These are phyloP conservation scores for Rhynchotus rufescens DNA, from an alignment of 2,797 vertebrate genomes.

Conservation along the genomic window DNA sequence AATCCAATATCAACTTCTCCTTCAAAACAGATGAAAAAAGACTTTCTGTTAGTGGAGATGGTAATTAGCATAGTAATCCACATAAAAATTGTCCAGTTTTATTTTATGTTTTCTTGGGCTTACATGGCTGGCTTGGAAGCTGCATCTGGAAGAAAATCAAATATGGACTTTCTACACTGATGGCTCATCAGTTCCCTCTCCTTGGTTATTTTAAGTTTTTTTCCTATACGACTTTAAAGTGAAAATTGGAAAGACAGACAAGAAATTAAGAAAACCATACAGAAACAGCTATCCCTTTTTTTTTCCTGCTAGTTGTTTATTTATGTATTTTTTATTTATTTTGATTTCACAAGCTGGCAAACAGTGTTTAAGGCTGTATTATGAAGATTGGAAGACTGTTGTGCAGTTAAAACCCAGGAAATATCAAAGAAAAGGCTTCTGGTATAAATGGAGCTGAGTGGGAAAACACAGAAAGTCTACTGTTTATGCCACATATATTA, in stretches of 20 bases:
- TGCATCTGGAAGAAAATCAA: conserved; percentile 2
- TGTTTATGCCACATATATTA: not conserved
- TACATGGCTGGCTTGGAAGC: not conserved
- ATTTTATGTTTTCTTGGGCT: not conserved
- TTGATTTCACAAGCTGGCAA: not conserved
- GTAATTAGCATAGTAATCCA: conserved; percentile 25
- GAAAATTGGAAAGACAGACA: not conserved
- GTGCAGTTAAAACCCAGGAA: not conserved
- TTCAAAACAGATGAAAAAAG: conserved; percentile 22
- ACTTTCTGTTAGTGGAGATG: not conserved
- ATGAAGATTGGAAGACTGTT: not conserved
- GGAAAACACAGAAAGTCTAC: not conserved
- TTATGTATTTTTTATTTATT: not conserved
- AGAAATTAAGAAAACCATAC: not conserved
- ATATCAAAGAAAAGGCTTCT: not conserved
- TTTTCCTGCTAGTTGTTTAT: not conserved
- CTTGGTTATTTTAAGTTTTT: not conserved
- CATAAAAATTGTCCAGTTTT: not conserved
- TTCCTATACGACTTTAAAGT: not conserved
- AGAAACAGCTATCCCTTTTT: not conserved
- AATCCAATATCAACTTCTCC: conserved; percentile 14
- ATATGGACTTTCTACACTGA: not conserved
- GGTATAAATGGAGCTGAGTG: not conserved
- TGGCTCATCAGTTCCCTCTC: not conserved
- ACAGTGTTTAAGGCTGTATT: not conserved